These are phyloP conservation scores for Polietes domitor DNA, from an alignment of 2,888 invertebrate species.

Conservation along the genomic window DNA sequence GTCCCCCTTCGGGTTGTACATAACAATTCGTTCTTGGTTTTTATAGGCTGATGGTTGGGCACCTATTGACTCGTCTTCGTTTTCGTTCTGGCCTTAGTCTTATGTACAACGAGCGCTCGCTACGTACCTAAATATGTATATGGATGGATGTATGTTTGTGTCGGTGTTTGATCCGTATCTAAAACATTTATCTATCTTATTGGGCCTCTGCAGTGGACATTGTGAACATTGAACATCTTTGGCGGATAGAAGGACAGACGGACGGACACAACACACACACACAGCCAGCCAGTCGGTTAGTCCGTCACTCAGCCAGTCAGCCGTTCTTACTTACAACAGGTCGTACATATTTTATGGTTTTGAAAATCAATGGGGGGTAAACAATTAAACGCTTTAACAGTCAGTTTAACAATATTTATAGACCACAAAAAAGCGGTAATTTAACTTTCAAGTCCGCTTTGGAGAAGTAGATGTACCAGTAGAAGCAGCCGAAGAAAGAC, in stretches of 20 bases:
- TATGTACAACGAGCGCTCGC: constrained; percentile 5
- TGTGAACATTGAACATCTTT: constrained; percentile 9
- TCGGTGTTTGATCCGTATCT: constrained; percentile 40
- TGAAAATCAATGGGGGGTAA: constrained; percentile 66
- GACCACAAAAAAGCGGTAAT: constrained; percentile 62
- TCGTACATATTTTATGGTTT: constrained; percentile 55
- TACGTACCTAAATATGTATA: no score
- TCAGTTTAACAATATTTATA: constrained; percentile 68
- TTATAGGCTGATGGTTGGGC: constrained; percentile 12
- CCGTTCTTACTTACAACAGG: constrained; percentile 6
- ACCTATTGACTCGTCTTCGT: constrained; percentile 17
- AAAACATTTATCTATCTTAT: constrained; percentile 49
- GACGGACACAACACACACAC: background rate
- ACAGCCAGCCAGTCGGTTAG: constrained; percentile 23
- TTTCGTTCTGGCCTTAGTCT: background rate
- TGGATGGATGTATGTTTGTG: constrained; percentile 35
- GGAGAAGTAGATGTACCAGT: background rate
- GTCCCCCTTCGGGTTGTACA: constrained; percentile 13
- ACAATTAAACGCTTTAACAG: constrained; percentile 68
- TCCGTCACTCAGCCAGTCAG: constrained; percentile 33
- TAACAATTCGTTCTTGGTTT: constrained; percentile 48
- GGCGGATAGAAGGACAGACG: background rate
- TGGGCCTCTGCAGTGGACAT: constrained; percentile 48
- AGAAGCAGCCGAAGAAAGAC: background rate
- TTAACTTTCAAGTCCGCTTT: constrained; percentile 25